These are phyloP conservation scores for Scelioninae gen. 1 DNA, from an alignment of 2,888 invertebrate genomes.

Conservation along the genomic window DNA sequence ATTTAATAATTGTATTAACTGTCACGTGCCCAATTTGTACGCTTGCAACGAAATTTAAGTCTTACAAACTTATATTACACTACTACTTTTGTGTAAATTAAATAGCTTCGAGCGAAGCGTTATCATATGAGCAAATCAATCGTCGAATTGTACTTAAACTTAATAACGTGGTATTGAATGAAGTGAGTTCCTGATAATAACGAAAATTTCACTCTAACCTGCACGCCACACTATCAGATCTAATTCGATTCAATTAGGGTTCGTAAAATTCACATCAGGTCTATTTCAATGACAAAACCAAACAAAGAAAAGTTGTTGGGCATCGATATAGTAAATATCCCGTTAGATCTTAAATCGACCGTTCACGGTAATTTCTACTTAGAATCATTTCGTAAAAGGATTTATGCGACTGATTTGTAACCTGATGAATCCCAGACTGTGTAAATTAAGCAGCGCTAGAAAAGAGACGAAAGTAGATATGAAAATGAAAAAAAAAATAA, in stretches of 20 bases:
- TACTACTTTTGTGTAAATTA: not conserved
- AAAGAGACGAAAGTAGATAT: not conserved
- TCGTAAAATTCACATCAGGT: constrained; percentile 10
- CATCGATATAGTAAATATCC: constrained; percentile 14
- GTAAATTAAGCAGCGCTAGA: not conserved
- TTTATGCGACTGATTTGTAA: not conserved
- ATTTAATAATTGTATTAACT: constrained; percentile 6
- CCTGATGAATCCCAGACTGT: not conserved
- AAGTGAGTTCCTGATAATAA: not conserved
- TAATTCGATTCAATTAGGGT: constrained; percentile 12
- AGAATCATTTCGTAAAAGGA: not conserved
- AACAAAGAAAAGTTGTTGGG: constrained; percentile 29
- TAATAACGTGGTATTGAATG: not conserved
- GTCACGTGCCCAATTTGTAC: not conserved
- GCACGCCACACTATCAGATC: not conserved
- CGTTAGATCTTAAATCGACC: not conserved
- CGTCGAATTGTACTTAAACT: not conserved
- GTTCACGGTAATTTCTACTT: not conserved
- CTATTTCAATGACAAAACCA: constrained; percentile 24
- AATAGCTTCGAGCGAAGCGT: not conserved
- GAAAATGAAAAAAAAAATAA: not conserved
- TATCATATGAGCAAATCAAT: not conserved
- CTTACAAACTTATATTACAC: not conserved
- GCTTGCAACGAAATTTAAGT: not conserved
- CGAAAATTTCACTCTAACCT: not conserved